Evolutionary conservation across 2,113 vertebrate species (phyloP), one percentile per base, ranked within the genome.

Genomic region (Psephotus haematonotus): DNA sequence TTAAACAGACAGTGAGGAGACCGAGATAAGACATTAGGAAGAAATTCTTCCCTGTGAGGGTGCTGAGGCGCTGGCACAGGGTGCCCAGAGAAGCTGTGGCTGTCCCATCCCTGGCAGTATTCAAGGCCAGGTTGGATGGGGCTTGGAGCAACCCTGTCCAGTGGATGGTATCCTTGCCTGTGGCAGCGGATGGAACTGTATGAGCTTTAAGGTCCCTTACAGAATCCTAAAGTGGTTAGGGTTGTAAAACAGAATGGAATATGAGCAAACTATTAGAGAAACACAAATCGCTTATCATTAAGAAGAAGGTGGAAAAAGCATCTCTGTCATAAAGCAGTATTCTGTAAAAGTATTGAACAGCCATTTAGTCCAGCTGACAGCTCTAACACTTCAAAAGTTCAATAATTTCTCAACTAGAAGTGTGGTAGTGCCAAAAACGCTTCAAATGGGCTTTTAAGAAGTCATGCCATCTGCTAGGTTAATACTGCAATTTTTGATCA

Each of bases 341-440:
- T 86, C 76, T 94, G 23, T 77, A 52, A 69, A 90, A 88, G 59
- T 63, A 94, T 92, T 95, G 72, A 74, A 86, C 57, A 90, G 67
- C 41, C 44, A 77, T 80, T 94, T 88, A 90, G 64, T 70, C 55
- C 49, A 88, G 59, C 59, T 93, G 81, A 96, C 86, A 93, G 81
- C 24, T 69, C 65, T 84, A 84, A 91, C 5, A 5, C 60, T 92
- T 84, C 69, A 93, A 84, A 43, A 94, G 50, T 50, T 77, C 72
- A 86, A 81, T 74, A 64, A 68, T 68, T 84, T 87, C 55, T 89
- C 86, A 95, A 19, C 77, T 50, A 60, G 62, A 96, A 93, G 89
- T 2, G 6, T 4, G 86, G 35, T 28, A 35, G 27, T 78, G 39
- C 69, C 91, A 95, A 93, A 92, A 93, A 15, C 3, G 3, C 39